Conservation (phyloP, 2,888 invertebrate genomes). For the Tetramorium bicarinatum region DNA sequence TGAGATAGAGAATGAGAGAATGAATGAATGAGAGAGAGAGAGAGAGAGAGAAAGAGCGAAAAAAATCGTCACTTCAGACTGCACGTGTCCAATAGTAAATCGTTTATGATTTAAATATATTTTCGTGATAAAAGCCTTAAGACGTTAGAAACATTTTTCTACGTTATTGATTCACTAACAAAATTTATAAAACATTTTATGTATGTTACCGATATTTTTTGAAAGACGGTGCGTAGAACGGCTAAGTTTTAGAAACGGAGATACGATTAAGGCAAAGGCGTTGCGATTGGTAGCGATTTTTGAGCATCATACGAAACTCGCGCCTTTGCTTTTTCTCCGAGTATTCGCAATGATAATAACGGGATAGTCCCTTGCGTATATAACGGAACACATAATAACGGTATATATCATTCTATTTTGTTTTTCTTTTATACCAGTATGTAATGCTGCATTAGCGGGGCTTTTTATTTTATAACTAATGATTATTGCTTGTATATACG, state of each 20-base stretch:
- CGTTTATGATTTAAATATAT: conserved; percentile 49
- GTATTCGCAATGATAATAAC: conserved; percentile 25
- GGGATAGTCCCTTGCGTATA: conserved; percentile 65
- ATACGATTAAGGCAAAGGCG: conserved; percentile 13
- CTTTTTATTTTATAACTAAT: conserved; percentile 65
- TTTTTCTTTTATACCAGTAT: conserved; percentile 67
- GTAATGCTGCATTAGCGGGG: conserved; percentile 55
- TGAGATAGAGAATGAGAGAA: not conserved
- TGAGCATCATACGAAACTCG: not conserved
- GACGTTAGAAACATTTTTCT: conserved; percentile 49
- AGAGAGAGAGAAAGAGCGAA: not conserved
- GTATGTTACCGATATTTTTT: conserved; percentile 8
- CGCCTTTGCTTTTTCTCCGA: not conserved
- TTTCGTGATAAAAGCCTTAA: conserved; percentile 65
- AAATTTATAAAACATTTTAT: conserved; percentile 51
- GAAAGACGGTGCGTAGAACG: conserved; percentile 9
- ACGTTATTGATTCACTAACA: conserved; percentile 48
- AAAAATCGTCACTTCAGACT: conserved; percentile 30
- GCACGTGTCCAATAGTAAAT: conserved; percentile 33
- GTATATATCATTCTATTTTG: conserved; percentile 76
- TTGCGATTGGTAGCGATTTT: conserved; percentile 15
- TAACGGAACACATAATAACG: conserved; percentile 32
- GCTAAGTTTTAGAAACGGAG: conserved; percentile 9
- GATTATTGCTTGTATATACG: conserved; percentile 66
- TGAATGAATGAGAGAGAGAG: not conserved